Evolutionary conservation across 2,888 invertebrate genomes (phyloP), one percentile per base, ranked within the genome.

Genomic region (Icerya purchasi): DNA sequence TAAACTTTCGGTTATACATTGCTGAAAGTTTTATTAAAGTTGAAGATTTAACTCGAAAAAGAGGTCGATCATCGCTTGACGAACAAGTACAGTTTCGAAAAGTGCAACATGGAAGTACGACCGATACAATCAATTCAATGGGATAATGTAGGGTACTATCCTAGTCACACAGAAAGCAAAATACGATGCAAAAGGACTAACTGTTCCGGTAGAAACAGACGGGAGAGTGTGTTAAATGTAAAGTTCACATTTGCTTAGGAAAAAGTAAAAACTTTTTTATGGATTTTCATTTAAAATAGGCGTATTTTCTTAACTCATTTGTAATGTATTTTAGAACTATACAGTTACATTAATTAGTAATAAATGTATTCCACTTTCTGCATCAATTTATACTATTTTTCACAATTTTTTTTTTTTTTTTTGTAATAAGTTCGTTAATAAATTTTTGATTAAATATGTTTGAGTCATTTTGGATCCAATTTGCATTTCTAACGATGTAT

Each of bases 1-100:
- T 60, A 18, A 52, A 60, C 21, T 60, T 60, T 53, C 50, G 56
- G 52, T 50, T 60, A 53, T 14, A 53, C 18, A 21, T 22, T 21
- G 53, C 53, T 19, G 22, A 22, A 53, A 22, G 22, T 18, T 20
- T 53, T 19, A 53, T 53, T 18, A 22, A 53, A 53, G 18, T 18
- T 53, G 22, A 53, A 20, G 22, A 53, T 19, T 18, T 19, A 53
- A 1, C 53, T 53, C 21, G 53, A 36, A 36, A 36, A 36, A 36
- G 36, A 36, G 36, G 36, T 14, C 5, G 36, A 36, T 14, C 36
- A 36, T 36, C 36, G 5, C 14, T 36, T 36, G 36, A 36, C 5
- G 36, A 36, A 36, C 36, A 36, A 36, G 8, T 8, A 36, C 36
- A 36, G 14, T 14, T 14, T 14, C 5, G 36, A 8, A 36, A 5